Evolutionary conservation across 2,113 vertebrate species (phyloP), one percentile per base, ranked within the genome.

Genomic region (Indri indri): DNA sequence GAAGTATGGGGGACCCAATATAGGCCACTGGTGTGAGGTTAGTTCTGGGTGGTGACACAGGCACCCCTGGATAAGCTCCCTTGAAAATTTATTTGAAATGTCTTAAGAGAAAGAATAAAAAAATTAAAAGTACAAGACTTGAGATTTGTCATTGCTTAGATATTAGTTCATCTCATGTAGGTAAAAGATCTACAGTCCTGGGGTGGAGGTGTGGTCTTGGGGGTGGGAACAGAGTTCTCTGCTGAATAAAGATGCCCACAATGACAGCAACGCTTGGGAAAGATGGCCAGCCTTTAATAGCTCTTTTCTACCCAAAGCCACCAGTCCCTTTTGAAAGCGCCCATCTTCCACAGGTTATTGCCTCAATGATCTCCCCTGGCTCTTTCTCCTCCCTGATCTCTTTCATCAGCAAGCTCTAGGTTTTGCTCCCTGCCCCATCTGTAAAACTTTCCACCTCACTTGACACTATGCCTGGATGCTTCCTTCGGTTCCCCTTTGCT

Each of bases 11-110:
- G 50, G 2, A 37, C 22, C 37, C 22, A 18, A 22, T 32, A 50
- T 12, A 40, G 10, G 1, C n/a, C 40, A 45, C 0, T 10, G 2
- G 30, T n/a, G 11, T 27, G 30, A 95, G 6, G 47, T 2, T 22
- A 65, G 37, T 32, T 79, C 70, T 80, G 34, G 6, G 23, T 45
- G 10, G 2, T 74, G 10, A 71, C 47, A 73, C 63, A 50, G 61
- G 20, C 32, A 50, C 18, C 18, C 34, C 27, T 68, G 42, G 30
- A 73, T 6, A 65, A 42, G 8, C 14, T 93, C 8, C 37, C 13
- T 76, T 83, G 42, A 76, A 80, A 91, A 74, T 27, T 45, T 76
- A 23, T 68, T 70, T 40, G 11, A 81, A 30, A 20, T 90, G 68
- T 95, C 20, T 18, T 80, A 90, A 91, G 8, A 82, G 18, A 88